phyloP scores from a whole-genome alignment of 1,140 invertebrate genomes.

The Uloborus diversus region DNA sequence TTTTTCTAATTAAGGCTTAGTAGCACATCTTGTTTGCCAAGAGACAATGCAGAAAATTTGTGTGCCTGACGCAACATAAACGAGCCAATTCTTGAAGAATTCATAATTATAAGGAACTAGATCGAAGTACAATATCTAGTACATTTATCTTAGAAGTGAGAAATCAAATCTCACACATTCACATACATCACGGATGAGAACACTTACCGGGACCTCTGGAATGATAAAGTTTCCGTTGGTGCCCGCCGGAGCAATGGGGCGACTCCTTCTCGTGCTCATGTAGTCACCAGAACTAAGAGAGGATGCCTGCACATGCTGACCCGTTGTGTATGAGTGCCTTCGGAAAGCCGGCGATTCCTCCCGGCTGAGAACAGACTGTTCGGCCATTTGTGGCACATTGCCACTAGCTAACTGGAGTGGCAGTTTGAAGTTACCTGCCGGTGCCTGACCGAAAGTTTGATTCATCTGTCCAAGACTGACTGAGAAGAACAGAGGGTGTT shows the following conservation, averaged over 20 bases:
- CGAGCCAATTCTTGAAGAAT: too few species aligned
- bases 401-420: conserved; percentile 8
- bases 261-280: conserved; percentile 25
- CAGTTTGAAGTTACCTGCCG: conserved; percentile 6
- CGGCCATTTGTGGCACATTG: neutral
- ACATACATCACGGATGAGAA: neutral
- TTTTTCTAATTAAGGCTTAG: too few species aligned
- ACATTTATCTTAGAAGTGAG: neutral
- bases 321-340: conserved; percentile 55
- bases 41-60: too few species aligned
- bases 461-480: conserved; percentile 24
- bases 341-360: conserved; percentile 30
- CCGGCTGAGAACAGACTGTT: neutral
- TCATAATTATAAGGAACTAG: too few species aligned
- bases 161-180: neutral
- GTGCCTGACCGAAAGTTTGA: neutral
- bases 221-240: conserved; percentile 36
- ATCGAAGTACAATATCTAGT: too few species aligned
- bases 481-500: conserved; percentile 35
- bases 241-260: conserved; percentile 39
- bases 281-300: conserved; percentile 28
- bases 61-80: too few species aligned
- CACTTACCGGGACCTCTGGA: conserved; percentile 43
- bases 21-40: too few species aligned
- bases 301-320: neutral